phyloP scores from a whole-genome alignment of 2,113 vertebrate species.

The Mirounga angustirostris region DNA sequence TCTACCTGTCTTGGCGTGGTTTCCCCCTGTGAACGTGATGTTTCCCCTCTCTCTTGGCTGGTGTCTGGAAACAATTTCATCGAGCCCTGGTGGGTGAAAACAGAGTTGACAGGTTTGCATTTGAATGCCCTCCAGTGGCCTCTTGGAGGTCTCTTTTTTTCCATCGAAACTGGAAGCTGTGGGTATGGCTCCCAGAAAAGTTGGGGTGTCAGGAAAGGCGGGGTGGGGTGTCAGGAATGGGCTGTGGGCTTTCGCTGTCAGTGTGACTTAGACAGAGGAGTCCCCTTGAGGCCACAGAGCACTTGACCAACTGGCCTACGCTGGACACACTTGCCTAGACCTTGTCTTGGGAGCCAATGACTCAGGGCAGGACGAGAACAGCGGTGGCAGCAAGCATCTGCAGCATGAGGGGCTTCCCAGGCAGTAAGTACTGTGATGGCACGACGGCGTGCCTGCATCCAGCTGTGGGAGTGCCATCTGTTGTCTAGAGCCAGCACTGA shows the following conservation, averaged over 20 bases:
- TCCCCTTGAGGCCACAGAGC: accelerated
- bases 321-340: background rate
- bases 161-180: background rate
- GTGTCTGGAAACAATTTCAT: background rate
- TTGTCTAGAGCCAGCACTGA: background rate
- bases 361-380: background rate
- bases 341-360: background rate
- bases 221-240: background rate
- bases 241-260: background rate
- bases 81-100: background rate
- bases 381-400: background rate
- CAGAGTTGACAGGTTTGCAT: background rate
- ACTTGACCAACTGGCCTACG: background rate
- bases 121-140: background rate
- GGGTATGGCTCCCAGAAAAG: background rate
- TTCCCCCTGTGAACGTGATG: background rate
- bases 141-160: background rate
- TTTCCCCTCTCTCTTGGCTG: background rate
- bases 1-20: background rate
- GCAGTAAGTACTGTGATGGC: background rate
- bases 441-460: background rate
- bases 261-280: background rate
- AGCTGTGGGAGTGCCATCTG: background rate
- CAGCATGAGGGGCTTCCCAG: background rate
- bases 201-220: background rate